Percentiles rank a stretch among this genome's conserved stretches.
phyloP scores from a whole-genome alignment of 2,797 vertebrate species.

The Poecilia velifera region DNA sequence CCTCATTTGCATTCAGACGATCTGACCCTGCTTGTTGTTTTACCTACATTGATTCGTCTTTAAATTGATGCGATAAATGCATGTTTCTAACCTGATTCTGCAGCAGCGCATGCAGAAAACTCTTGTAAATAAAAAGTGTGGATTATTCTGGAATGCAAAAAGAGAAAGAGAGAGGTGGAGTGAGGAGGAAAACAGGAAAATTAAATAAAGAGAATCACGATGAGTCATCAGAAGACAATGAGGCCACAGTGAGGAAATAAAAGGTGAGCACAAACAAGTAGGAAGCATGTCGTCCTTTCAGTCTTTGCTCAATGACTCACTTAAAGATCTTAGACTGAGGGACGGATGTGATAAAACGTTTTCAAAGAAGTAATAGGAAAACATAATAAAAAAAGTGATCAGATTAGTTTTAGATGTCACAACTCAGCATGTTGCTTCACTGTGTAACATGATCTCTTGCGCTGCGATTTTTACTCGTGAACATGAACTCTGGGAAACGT shows the following conservation, averaged over 20 bases:
- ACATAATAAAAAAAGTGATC: not conserved
- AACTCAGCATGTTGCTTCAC: not conserved
- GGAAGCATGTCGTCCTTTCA: slow-evolving; percentile 14
- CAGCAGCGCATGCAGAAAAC: slow-evolving; percentile 4
- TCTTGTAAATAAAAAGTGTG: slow-evolving; percentile 41
- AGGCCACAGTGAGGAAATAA: slow-evolving; percentile 41
- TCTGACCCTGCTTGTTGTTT: slow-evolving; percentile 34
- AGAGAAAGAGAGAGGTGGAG: slow-evolving; percentile 21
- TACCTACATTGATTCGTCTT: slow-evolving; percentile 23
- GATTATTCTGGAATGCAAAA: slow-evolving; percentile 51
- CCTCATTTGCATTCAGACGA: slow-evolving; percentile 46
- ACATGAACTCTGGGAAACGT: not conserved
- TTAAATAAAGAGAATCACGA: slow-evolving; percentile 41
- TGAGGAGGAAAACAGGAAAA: slow-evolving; percentile 33
- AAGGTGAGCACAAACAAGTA: slow-evolving; percentile 18
- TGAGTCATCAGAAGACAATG: slow-evolving; percentile 51
- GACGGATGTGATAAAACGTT: not conserved
- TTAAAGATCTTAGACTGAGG: not conserved
- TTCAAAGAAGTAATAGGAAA: not conserved
- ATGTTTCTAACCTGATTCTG: slow-evolving; percentile 26
- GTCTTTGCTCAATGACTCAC: not conserved
- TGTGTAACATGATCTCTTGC: not conserved
- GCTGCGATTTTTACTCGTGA: not conserved
- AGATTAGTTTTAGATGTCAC: not conserved
- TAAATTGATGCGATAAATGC: not conserved